A percentile compares a stretch with the other conserved stretches of the same genome.
Evolutionary conservation across 1,140 invertebrate species (phyloP).

Genomic region (Drosophila busckii): DNA sequence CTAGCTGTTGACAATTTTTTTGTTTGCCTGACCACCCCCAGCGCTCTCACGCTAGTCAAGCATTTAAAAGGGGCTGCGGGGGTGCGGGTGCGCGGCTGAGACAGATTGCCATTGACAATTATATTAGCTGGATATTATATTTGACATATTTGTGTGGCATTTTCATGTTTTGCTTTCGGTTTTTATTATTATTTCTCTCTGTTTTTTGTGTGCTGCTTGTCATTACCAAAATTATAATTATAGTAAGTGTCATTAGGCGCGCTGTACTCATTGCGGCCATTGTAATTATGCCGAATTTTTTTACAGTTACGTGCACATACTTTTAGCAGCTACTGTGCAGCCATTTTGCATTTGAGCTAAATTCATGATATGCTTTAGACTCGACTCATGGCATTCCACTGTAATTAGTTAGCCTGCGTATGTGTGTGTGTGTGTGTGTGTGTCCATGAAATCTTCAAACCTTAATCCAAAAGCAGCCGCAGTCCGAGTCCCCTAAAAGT

Average conservation of each 20-base stretch:
- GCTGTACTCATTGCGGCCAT: conserved; percentile 50
- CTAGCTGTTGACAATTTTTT: neutral
- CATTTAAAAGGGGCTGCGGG: conserved; percentile 33
- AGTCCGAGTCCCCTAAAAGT: conserved; percentile 2
- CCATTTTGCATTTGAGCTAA: neutral
- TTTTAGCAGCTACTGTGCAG: neutral
- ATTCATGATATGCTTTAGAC: conserved; percentile 7
- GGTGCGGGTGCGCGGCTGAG: neutral
- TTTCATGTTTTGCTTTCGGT: conserved; percentile 34
- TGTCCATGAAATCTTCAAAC: conserved; percentile 4
- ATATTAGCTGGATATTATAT: conserved; percentile 67
- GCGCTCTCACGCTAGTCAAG: conserved; percentile 52
- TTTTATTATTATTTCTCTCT: conserved; percentile 5
- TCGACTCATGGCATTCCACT: conserved; percentile 1
- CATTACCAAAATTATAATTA: conserved; percentile 78
- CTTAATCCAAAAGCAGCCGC: conserved; percentile 33
- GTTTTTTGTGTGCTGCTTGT: conserved; percentile 38
- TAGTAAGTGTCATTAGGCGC: conserved; percentile 74
- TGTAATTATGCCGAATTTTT: conserved; percentile 68
- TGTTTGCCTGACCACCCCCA: neutral
- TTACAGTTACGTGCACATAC: conserved; percentile 51
- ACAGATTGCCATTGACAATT: conserved; percentile 61
- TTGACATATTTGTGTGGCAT: conserved; percentile 65
- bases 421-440: neutral
- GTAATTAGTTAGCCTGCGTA: conserved; percentile 29